Evolutionary conservation across 2,888 invertebrate species (phyloP).

Genomic region (Apamea epomidion): DNA sequence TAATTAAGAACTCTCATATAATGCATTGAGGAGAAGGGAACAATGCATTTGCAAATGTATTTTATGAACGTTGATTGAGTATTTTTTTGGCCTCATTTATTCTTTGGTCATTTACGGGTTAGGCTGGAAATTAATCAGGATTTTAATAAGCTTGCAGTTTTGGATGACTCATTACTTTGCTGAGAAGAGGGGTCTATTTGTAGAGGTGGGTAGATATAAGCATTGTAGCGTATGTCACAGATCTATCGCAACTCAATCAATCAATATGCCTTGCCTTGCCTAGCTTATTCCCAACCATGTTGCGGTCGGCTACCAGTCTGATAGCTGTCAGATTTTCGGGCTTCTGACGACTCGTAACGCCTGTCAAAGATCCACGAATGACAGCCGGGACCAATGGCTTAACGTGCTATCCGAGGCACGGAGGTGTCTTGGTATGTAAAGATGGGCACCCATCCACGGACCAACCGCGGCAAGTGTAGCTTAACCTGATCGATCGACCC

Average conservation of each 20-base stretch:
- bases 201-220: neutral
- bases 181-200: neutral
- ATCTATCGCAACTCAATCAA: neutral
- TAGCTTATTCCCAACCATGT: too few relatives aligned
- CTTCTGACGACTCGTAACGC: too few relatives aligned
- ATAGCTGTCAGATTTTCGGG: too few relatives aligned
- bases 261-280: too few relatives aligned
- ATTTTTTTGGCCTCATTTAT: slow-evolving; percentile 61
- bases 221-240: neutral
- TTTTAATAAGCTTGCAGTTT: slow-evolving; percentile 41
- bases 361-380: too few relatives aligned
- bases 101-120: slow-evolving; percentile 52
- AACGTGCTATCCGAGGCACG: too few relatives aligned
- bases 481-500: too few relatives aligned
- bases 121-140: slow-evolving; percentile 44
- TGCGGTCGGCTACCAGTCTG: too few relatives aligned
- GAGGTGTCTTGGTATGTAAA: too few relatives aligned
- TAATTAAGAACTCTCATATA: slow-evolving; percentile 75
- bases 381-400: too few relatives aligned
- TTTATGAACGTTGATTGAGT: slow-evolving; percentile 65
- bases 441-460: too few relatives aligned
- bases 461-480: too few relatives aligned
- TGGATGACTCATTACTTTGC: slow-evolving; percentile 37
- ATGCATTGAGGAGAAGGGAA: slow-evolving; percentile 60
- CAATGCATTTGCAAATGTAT: slow-evolving; percentile 66